These are phyloP conservation scores for Limnephilus rhombicus DNA, from an alignment of 2,888 invertebrate species.

Conservation along the genomic window DNA sequence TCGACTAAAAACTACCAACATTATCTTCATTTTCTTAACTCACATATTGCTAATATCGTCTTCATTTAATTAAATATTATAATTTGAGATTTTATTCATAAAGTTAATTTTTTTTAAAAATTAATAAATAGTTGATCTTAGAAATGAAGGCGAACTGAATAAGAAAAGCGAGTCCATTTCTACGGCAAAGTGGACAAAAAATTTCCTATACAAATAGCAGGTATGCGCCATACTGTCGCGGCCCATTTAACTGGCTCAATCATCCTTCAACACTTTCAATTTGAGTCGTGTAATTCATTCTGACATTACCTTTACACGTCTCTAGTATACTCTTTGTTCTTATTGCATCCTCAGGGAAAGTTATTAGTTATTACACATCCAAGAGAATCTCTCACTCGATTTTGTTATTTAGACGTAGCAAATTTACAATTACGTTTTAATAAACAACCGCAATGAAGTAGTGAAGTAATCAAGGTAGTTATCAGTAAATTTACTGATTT, in stretches of 20 bases:
- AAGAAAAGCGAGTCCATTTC: neutral
- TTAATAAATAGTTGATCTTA: neutral
- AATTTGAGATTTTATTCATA: too few relatives aligned
- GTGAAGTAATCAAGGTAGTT: neutral
- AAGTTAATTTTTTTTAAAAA: too few relatives aligned
- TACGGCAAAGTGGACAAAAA: neutral
- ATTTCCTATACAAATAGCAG: neutral
- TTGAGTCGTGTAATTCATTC: neutral
- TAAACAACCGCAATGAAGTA: neutral
- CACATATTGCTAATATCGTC: too few relatives aligned
- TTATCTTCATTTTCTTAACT: too few relatives aligned
- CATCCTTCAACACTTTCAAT: constrained; percentile 7
- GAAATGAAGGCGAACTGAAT: neutral
- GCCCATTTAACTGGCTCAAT: neutral
- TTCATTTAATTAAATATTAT: too few relatives aligned
- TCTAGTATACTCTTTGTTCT: neutral
- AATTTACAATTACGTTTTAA: neutral
- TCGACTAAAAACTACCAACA: too few relatives aligned
- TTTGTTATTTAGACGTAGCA: neutral
- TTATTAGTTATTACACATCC: neutral
- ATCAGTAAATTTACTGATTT: neutral
- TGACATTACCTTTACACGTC: constrained; percentile 4
- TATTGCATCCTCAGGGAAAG: neutral
- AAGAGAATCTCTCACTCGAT: neutral
- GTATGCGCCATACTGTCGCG: neutral